phyloP scores from a whole-genome alignment of 2,113 vertebrate genomes.

The Hippocampus mohnikei region DNA sequence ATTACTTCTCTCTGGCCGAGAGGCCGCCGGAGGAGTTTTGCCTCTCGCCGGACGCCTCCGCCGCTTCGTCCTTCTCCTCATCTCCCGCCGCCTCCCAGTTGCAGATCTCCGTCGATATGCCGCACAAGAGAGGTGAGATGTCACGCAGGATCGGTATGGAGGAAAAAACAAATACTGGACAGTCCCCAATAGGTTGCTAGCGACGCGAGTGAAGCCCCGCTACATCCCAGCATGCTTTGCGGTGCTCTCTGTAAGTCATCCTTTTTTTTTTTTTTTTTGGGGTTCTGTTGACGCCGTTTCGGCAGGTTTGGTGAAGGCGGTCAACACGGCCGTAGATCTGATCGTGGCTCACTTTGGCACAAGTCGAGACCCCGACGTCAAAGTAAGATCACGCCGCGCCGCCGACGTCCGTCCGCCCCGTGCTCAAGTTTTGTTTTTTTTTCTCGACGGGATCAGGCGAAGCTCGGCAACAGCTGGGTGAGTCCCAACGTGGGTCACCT shows the following conservation, averaged over 20 bases:
- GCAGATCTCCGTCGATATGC: conserved; percentile 82
- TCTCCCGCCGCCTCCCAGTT: conserved; percentile 78
- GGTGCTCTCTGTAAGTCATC: too few relatives aligned
- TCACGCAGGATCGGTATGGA: not conserved
- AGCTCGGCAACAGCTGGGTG: conserved; percentile 94
- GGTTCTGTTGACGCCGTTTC: not conserved
- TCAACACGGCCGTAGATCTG: conserved; percentile 93
- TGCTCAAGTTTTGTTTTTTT: not conserved
- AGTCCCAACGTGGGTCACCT: conserved; percentile 96
- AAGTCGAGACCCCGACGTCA: conserved; percentile 89
- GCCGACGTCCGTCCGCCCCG: too few relatives aligned
- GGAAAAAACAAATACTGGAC: too few relatives aligned
- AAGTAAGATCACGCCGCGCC: conserved; percentile 70
- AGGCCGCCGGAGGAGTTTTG: conserved; percentile 95
- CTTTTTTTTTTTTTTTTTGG: not conserved
- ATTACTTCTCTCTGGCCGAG: conserved; percentile 92
- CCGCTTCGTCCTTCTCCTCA: conserved; percentile 78
- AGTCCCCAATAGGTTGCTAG: too few relatives aligned
- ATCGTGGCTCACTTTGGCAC: conserved; percentile 96
- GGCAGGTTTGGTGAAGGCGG: conserved; percentile 87
- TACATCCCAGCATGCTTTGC: too few relatives aligned
- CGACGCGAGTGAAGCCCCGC: too few relatives aligned
- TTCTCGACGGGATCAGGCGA: conserved; percentile 73
- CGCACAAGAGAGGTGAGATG: conserved; percentile 83
- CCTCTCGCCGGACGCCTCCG: conserved; percentile 87